Evolutionary conservation across 2,797 vertebrate species (phyloP), one percentile per base, ranked within the genome.

Genomic region (Lutjanus argentimaculatus): DNA sequence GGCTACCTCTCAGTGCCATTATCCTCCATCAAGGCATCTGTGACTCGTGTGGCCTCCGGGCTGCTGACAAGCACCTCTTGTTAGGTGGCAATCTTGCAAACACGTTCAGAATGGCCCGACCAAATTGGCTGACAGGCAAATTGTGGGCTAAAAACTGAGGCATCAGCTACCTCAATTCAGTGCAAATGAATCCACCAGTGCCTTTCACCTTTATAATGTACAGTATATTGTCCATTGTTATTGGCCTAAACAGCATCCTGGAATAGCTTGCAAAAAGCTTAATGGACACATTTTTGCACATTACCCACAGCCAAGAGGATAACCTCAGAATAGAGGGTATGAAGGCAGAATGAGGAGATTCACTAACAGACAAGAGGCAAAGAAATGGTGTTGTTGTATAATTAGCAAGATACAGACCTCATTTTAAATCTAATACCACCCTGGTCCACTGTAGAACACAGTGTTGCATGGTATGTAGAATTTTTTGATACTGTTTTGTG

Each of bases 61-160:
- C 74, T 82, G 82, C 71, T 85, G 82, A 88, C 85, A 69, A 81
- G 71, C 75, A 68, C 68, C 51, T 74, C 80, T 82, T 80, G 67
- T 84, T 84, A 69, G 84, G 76, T 77, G 65, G 72, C 59, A 66
- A 82, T 82, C 72, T 77, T 58, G 71, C 75, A 69, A 63, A 59
- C 67, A 67, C 67, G 61, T 80, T 77, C 61, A 85, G 65, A 88
- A 68, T 64, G 49, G 40, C 71, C 58, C 43, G n/a, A 52, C 21
- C 56, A 84, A 73, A 80, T 42, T 70, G 80, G 52, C 78, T 85
- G 76, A 82, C 76, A 81, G 52, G 83, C 74, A 86, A 84, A 89
- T 55, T 72, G 72, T 25, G 42, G 62, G 67, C 46, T 66, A 77
- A 70, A 86, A 84, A 84, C 72, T 45, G 42, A 52, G 65, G 30